These are phyloP conservation scores for Dioctria rufipes DNA, from an alignment of 2,888 invertebrate genomes.

Conservation along the genomic window DNA sequence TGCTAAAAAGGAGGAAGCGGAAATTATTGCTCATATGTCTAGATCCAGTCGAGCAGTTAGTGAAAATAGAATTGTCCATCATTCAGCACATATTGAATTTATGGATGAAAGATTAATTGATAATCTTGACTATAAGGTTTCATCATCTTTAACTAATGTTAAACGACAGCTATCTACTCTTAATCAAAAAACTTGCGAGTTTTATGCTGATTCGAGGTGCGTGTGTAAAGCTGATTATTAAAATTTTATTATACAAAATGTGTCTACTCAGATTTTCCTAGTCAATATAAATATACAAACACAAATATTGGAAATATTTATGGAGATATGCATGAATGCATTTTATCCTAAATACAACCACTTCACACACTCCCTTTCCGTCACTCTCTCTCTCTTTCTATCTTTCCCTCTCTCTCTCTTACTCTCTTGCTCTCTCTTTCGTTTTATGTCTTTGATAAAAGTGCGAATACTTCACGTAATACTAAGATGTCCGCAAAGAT, in stretches of 20 bases:
- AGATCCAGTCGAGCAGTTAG: slow-evolving; percentile 67
- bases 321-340: neutral
- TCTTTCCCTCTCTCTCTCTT: too few species aligned
- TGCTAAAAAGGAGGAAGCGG: slow-evolving; percentile 67
- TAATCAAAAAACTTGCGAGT: slow-evolving; percentile 69
- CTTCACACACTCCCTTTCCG: too few species aligned
- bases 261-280: slow-evolving; percentile 18
- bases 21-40: slow-evolving; percentile 65
- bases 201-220: slow-evolving; percentile 71
- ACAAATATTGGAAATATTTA: neutral
- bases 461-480: too few species aligned
- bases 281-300: neutral
- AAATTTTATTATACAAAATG: slow-evolving; percentile 2
- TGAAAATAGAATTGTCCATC: slow-evolving; percentile 64
- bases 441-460: too few species aligned
- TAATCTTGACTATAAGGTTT: slow-evolving; percentile 70
- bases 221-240: slow-evolving; percentile 58
- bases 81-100: slow-evolving; percentile 67
- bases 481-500: too few species aligned
- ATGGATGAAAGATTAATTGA: slow-evolving; percentile 70
- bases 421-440: too few species aligned
- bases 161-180: slow-evolving; percentile 69
- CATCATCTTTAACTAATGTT: slow-evolving; percentile 69
- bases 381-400: too few species aligned
- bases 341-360: neutral